Evolutionary conservation across 2,113 vertebrate species (phyloP), one percentile per base, ranked within the genome.

Genomic region (Mystacornis crossleyi): DNA sequence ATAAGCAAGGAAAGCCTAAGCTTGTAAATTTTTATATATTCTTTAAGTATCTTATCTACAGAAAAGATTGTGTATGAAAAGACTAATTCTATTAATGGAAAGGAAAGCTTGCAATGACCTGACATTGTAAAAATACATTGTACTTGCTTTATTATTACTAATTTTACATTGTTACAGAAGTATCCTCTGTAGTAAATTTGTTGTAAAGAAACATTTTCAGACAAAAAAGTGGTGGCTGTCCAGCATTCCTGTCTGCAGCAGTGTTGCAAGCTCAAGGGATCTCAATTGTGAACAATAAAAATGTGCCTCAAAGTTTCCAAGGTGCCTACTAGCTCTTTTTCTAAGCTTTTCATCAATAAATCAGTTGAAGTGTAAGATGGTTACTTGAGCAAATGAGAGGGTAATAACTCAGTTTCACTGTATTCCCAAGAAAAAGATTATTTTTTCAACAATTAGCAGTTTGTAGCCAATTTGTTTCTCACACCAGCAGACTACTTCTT

Each of bases 291-390:
- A 95, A 57, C 77, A 84, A 71, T 67, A 78, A 92, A 91, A 95
- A 71, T 71, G n/a, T 79, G 36, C 72, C 53, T 74, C 54, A 15
- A 89, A 91, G 40, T 86, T 89, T 93, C 84, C 38, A 80, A 75
- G 89, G 72, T 87, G 74, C 78, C 93, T 96, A 81, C 40, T 64
- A 78, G 51, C 51, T 91, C 48, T 55, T 95, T 91, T 89, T 79
- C 47, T 64, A 83, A 77, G 61, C 82, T 87, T 67, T 93, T 91
- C 54, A 82, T 93, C 79, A 88, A 91, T 92, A 94, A 96, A 94
- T 95, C 78, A 54, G 47, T 85, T 66, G 66, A 91, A 47, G 34
- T 90, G 38, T 72, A 70, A 89, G 71, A 83, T 62, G 62, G 84
- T 86, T 94, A 74, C 74, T 70, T 86, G 50, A 83, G 81, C 53